Base-by-base conservation (phyloP, 92 coral and sea anemone genomes). In the Parazoanthus atlanticus region DNA sequence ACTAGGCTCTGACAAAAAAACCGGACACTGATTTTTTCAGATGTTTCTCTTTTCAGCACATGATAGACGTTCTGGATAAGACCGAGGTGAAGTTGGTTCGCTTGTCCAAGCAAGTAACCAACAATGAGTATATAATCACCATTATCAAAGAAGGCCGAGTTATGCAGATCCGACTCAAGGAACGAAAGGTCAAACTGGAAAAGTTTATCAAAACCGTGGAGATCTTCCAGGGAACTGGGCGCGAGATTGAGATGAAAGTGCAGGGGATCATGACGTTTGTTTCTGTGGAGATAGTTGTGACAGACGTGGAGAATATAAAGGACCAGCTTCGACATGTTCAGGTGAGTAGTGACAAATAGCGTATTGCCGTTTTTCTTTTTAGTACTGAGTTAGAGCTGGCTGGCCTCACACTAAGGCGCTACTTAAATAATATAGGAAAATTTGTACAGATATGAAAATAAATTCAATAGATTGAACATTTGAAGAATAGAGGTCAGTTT, bases 191-290 rank as follows among this genome's bases (percentile, higher is more conserved):
- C 74, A 95, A 95, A 77, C 95, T 95, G 11, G 98, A 95, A 85
- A 95, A 95, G 90, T 95, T 93, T 91, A 95, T 95, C 90, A 90
- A 92, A 78, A 93, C 94, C 32, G 96, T 95, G 86, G 98, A 95
- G 91, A 89, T 95, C 28, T 95, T 95, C 90, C 95, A 95, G 81
- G 95, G 98, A 73, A 91, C 94, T 58, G 96, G 93, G 0, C 83
- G 78, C 12, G 98, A 95, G 76, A 86, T 95, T 33, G 98, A 95
- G 90, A 92, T 86, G 86, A 95, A 92, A 73, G 93, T 95, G 67
- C 92, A 90, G 95, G 96, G 96, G 10, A 95, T 95, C 25, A 95
- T 95, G 98, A 88, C 92, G 38, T 95, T 87, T 86, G 94, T 95
- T 81, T 92, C 98, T 3, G 98, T 95, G 85, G 96, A 95, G 92